Conservation (phyloP, 2,888 invertebrate genomes). For the Eupithecia vulgata region DNA sequence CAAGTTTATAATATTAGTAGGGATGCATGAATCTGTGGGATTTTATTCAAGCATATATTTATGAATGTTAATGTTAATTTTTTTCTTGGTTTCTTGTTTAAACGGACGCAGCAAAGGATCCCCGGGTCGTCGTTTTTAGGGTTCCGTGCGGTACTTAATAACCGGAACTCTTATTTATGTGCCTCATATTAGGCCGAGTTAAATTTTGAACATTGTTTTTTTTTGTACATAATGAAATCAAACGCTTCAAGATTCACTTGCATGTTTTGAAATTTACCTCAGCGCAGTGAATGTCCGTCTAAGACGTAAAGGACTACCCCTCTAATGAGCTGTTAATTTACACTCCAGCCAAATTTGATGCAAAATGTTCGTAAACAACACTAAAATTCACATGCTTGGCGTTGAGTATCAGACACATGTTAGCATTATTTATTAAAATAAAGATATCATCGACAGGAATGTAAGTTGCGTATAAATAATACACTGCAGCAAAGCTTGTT, state of each 20-base stretch:
- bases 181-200: neutral
- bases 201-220: neutral
- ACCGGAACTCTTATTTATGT: neutral
- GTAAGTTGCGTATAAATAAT: too few species aligned
- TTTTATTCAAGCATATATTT: neutral
- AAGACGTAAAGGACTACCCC: too few species aligned
- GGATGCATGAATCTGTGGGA: neutral
- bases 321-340: too few species aligned
- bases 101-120: slow-evolving; percentile 2
- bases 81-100: slow-evolving; percentile 1
- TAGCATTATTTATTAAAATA: too few species aligned
- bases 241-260: neutral
- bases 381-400: too few species aligned
- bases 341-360: too few species aligned
- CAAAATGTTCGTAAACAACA: too few species aligned
- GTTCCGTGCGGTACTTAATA: neutral
- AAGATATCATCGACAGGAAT: too few species aligned
- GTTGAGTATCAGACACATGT: too few species aligned
- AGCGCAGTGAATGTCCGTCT: neutral
- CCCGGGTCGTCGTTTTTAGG: neutral
- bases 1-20: neutral
- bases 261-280: neutral
- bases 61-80: neutral
- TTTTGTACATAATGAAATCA: neutral
- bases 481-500: too few species aligned